phyloP scores from a whole-genome alignment of 2,113 vertebrate genomes.

The Zapornia atra region DNA sequence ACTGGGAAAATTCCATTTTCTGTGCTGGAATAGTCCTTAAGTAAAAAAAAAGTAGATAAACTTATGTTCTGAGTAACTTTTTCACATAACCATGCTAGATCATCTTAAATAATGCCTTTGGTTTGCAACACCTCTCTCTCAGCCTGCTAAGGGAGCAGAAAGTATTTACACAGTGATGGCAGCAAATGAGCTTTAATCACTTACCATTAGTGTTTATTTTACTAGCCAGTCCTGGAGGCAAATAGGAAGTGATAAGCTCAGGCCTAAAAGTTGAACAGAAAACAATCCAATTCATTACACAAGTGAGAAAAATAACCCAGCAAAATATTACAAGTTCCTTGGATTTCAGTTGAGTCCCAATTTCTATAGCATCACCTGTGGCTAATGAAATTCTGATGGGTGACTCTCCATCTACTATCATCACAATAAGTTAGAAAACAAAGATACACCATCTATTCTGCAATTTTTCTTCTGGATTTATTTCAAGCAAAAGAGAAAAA shows the following conservation, averaged over 20 bases:
- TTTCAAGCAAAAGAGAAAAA: neutral
- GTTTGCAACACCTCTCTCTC: neutral
- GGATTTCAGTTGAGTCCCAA: neutral
- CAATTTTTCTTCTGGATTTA: neutral
- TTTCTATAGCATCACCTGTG: neutral
- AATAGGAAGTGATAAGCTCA: constrained; percentile 70
- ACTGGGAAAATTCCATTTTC: neutral
- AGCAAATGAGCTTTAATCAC: neutral
- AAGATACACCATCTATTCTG: neutral
- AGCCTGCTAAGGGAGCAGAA: neutral
- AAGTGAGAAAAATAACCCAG: neutral
- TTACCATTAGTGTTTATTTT: constrained; percentile 78
- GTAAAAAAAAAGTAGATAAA: neutral
- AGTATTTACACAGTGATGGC: neutral
- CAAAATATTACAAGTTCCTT: neutral
- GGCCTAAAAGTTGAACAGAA: constrained; percentile 67
- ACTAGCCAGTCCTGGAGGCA: constrained; percentile 75
- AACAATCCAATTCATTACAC: neutral
- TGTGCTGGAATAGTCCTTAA: neutral
- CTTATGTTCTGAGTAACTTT: neutral
- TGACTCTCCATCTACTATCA: neutral
- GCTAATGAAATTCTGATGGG: neutral
- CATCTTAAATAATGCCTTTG: neutral
- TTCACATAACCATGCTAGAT: neutral
- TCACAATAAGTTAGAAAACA: neutral